Evolutionary conservation across 2,888 invertebrate species (phyloP).

Genomic region (Cataglyphis rosenhaueri): DNA sequence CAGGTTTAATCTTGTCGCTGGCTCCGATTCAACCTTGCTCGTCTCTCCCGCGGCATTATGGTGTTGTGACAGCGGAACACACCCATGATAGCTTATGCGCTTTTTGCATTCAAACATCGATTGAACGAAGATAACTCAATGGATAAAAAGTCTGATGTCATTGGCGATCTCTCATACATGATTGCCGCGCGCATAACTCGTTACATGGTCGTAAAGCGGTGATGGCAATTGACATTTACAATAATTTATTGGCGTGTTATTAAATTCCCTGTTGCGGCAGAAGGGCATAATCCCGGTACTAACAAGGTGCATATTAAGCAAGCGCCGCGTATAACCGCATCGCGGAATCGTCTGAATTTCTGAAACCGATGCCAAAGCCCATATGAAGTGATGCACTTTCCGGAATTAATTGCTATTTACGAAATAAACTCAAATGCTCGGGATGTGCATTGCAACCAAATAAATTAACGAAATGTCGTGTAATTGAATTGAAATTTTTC

Average conservation of each 20-base stretch:
- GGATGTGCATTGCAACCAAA: slow-evolving; percentile 3
- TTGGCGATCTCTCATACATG: slow-evolving; percentile 61
- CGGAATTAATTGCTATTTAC: slow-evolving; percentile 50
- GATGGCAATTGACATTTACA: slow-evolving; percentile 65
- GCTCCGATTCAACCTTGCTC: slow-evolving; percentile 38
- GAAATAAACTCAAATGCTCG: slow-evolving; percentile 34
- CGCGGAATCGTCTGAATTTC: slow-evolving; percentile 29
- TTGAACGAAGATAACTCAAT: slow-evolving; percentile 52
- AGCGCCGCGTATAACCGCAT: slow-evolving; percentile 24
- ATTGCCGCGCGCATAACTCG: slow-evolving; percentile 51
- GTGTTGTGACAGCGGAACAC: slow-evolving; percentile 61
- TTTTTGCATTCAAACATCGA: slow-evolving; percentile 51
- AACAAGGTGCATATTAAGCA: slow-evolving; percentile 41
- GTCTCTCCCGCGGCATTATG: slow-evolving; percentile 20
- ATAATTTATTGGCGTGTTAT: slow-evolving; percentile 68
- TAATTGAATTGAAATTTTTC: slow-evolving; percentile 48
- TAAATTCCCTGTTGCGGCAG: slow-evolving; percentile 53
- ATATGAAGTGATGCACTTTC: slow-evolving; percentile 29
- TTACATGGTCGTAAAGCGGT: slow-evolving; percentile 51
- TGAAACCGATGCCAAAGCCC: background rate
- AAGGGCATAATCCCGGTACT: slow-evolving; percentile 53
- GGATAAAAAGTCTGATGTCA: slow-evolving; percentile 60
- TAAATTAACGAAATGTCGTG: slow-evolving; percentile 33
- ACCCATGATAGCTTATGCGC: slow-evolving; percentile 56
- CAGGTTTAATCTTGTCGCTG: background rate